These are phyloP conservation scores for Mamestra configurata DNA, from an alignment of 1,140 invertebrate genomes.

Conservation along the genomic window DNA sequence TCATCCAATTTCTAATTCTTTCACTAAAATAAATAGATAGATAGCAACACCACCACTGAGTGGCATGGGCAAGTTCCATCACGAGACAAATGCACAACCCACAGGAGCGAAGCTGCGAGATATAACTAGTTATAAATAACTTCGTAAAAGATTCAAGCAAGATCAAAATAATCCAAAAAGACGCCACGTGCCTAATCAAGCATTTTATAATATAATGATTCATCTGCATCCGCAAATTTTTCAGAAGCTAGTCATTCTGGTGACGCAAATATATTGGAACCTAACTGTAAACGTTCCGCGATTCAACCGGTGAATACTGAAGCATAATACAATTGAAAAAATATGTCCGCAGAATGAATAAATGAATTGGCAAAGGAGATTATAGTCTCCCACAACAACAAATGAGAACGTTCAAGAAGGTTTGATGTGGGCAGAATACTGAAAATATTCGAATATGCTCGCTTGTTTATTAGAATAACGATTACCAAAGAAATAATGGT, in stretches of 20 bases:
- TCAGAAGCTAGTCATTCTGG: neutral
- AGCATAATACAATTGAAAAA: neutral
- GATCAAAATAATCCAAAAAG: too few species aligned
- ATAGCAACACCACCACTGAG: too few species aligned
- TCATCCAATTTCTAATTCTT: too few species aligned
- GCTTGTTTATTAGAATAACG: too few species aligned
- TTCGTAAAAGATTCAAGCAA: too few species aligned
- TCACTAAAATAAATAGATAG: too few species aligned
- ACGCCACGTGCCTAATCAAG: neutral
- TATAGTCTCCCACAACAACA: neutral
- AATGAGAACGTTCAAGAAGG: too few species aligned
- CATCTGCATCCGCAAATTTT: neutral
- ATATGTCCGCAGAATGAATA: constrained; percentile 6
- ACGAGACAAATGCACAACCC: too few species aligned
- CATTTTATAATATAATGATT: neutral
- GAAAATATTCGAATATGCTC: too few species aligned
- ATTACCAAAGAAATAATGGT: too few species aligned
- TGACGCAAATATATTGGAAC: neutral
- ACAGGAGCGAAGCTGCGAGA: neutral
- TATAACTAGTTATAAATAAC: neutral
- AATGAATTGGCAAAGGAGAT: neutral
- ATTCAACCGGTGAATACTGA: neutral
- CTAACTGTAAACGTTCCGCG: neutral
- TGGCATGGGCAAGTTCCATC: too few species aligned
- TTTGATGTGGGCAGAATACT: too few species aligned